Percentiles rank a stretch among this genome's conserved stretches.
phyloP scores from a whole-genome alignment of 1,140 invertebrate genomes.

The Agraylea sexmaculata region DNA sequence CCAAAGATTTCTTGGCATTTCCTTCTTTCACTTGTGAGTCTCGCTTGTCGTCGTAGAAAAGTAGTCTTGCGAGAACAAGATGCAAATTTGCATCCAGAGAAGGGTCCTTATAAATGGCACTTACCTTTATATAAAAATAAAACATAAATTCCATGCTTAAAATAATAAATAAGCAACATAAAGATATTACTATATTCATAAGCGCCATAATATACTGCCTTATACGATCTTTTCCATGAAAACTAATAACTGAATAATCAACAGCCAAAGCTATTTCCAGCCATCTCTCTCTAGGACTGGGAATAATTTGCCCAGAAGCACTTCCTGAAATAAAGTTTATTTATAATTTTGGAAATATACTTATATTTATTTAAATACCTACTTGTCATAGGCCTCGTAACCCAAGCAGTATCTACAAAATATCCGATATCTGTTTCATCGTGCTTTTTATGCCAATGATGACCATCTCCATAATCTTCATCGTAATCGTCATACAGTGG shows the following conservation, averaged over 20 bases:
- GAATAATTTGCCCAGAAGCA: background rate
- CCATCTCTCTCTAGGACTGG: conserved; percentile 36
- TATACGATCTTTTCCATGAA: conserved; percentile 52
- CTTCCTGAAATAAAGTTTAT: background rate
- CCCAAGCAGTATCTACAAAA: conserved; percentile 36
- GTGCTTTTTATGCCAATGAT: conserved; percentile 16
- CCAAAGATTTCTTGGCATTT: conserved; percentile 56
- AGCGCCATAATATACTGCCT: conserved; percentile 61
- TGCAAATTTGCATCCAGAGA: conserved; percentile 54
- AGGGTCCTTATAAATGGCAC: conserved; percentile 58
- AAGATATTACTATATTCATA: conserved; percentile 59
- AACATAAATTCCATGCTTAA: too few relatives aligned
- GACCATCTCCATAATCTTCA: conserved; percentile 11
- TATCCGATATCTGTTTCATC: conserved; percentile 33
- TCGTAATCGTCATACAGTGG: conserved; percentile 18
- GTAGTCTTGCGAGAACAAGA: conserved; percentile 50
- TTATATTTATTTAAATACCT: conserved; percentile 18
- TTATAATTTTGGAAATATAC: conserved; percentile 5
- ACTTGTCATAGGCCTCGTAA: conserved; percentile 26
- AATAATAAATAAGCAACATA: background rate
- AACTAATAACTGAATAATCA: conserved; percentile 56
- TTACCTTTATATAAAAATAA: conserved; percentile 45
- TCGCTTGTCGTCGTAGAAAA: conserved; percentile 48
- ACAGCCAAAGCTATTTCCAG: conserved; percentile 57
- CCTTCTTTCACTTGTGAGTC: conserved; percentile 48